Evolutionary conservation across 2,888 invertebrate genomes (phyloP).

Genomic region (Galerucella calmariensis): DNA sequence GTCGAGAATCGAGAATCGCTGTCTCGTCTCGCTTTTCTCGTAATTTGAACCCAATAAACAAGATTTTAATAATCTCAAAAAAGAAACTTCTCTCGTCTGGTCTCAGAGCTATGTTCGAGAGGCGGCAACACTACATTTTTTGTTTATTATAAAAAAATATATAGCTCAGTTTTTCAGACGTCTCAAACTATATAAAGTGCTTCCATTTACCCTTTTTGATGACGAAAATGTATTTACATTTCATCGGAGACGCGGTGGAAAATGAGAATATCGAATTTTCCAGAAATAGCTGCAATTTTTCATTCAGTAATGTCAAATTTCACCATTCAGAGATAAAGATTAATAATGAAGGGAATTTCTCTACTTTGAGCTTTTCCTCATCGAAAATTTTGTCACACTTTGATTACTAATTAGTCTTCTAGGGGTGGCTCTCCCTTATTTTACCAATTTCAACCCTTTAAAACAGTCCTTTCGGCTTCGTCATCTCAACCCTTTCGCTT

Average conservation of each 20-base stretch:
- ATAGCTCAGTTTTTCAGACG: neutral
- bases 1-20: too few relatives aligned
- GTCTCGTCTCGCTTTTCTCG: too few relatives aligned
- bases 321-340: conserved; percentile 47
- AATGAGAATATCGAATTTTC: conserved; percentile 33
- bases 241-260: conserved; percentile 15
- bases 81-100: too few relatives aligned
- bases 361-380: conserved; percentile 50
- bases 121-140: too few relatives aligned
- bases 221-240: conserved; percentile 12
- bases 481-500: conserved; percentile 37
- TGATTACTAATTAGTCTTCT: conserved; percentile 73
- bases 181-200: neutral
- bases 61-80: too few relatives aligned
- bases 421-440: conserved; percentile 64
- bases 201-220: conserved; percentile 2
- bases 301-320: conserved; percentile 46
- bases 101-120: too few relatives aligned
- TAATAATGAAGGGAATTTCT: conserved; percentile 49
- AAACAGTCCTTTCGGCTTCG: conserved; percentile 46
- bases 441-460: conserved; percentile 64
- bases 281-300: conserved; percentile 42
- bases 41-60: too few relatives aligned
- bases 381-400: conserved; percentile 66
- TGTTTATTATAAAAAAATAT: too few relatives aligned